Conservation (phyloP, 2,797 vertebrate species). For the Garrulus glandarius region DNA sequence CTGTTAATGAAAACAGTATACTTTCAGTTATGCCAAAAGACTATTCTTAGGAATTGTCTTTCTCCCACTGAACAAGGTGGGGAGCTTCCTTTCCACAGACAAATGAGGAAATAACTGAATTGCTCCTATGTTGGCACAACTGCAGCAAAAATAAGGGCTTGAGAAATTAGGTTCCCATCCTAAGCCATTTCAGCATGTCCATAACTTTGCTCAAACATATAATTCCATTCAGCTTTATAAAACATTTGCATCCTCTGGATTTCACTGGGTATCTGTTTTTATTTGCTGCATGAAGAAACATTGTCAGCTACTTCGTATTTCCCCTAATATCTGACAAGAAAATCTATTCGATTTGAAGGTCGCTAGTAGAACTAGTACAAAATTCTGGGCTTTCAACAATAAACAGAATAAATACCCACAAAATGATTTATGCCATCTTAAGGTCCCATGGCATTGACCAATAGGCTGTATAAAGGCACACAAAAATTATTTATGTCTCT, state of each 20-base stretch:
- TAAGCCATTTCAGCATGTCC: background rate
- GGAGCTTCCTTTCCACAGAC: background rate
- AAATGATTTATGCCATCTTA: constrained; percentile 10
- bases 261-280: background rate
- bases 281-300: background rate
- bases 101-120: background rate
- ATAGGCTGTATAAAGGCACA: background rate
- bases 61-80: background rate
- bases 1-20: background rate
- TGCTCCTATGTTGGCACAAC: background rate
- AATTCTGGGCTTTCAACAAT: background rate
- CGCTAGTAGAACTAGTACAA: background rate
- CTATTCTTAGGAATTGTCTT: background rate
- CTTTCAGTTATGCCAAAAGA: background rate
- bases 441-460: background rate
- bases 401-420: background rate
- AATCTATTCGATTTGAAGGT: background rate
- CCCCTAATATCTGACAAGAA: background rate
- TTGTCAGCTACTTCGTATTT: background rate
- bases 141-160: background rate
- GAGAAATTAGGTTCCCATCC: background rate
- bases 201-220: background rate
- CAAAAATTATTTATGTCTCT: constrained; percentile 9
- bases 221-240: background rate
- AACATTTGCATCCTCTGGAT: background rate